Evolutionary conservation across 2,113 vertebrate genomes (phyloP).

Genomic region (Aythya baeri): DNA sequence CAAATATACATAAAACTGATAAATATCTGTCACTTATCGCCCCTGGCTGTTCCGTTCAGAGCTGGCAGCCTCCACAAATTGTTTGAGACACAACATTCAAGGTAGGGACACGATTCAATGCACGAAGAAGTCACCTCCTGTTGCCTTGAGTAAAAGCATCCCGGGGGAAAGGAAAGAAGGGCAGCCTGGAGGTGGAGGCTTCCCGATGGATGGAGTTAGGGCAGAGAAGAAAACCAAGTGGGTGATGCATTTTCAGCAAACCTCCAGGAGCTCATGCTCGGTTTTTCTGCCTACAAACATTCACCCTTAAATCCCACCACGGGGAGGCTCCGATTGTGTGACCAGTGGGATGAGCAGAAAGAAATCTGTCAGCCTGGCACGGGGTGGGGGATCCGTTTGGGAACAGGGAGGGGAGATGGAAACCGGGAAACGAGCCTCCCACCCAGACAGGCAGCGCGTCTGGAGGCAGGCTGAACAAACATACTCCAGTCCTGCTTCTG

Average conservation of each 20-base stretch:
- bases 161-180: not conserved
- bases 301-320: not conserved
- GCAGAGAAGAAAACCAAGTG: not conserved
- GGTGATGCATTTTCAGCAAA: not conserved
- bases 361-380: not conserved
- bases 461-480: constrained; percentile 47
- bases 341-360: not conserved
- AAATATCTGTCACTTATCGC: not conserved
- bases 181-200: not conserved
- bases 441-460: not conserved
- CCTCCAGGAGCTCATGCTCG: not conserved
- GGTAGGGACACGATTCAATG: not conserved
- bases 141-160: not conserved
- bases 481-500: not conserved
- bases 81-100: not conserved
- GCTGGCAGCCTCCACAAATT: not conserved
- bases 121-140: not conserved
- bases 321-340: not conserved
- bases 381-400: constrained; percentile 5
- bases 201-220: not conserved
- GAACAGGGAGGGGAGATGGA: constrained; percentile 25
- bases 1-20: not conserved
- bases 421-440: constrained; percentile 1
- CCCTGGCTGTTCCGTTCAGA: not conserved
- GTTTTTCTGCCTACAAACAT: not conserved